Conservation (phyloP, 2,888 invertebrate species). For the Pegoplata infirma region DNA sequence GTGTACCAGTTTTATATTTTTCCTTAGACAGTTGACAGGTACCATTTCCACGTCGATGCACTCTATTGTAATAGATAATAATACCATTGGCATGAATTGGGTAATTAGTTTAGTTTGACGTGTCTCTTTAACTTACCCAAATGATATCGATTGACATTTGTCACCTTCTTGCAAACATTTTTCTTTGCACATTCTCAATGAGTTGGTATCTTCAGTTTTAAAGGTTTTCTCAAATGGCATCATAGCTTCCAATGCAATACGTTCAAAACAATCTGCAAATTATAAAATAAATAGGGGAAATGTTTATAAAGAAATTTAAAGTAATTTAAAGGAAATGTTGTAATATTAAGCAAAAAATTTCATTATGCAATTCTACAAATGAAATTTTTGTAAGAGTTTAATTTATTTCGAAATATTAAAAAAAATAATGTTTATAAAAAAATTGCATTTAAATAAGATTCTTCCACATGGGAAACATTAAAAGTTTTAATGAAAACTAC, state of each 20-base stretch:
- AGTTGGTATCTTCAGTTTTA: slow-evolving; percentile 81
- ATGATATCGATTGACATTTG: slow-evolving; percentile 82
- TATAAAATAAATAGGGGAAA: slow-evolving; percentile 22
- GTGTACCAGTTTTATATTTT: slow-evolving; percentile 78
- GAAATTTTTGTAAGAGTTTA: not conserved
- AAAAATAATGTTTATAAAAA: too few species aligned
- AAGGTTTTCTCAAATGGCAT: slow-evolving; percentile 81
- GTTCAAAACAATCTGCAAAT: slow-evolving; percentile 83
- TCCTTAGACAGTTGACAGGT: slow-evolving; percentile 81
- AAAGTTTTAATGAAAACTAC: too few species aligned
- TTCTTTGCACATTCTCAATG: slow-evolving; percentile 81
- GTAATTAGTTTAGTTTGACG: slow-evolving; percentile 52
- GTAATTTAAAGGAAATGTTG: slow-evolving; percentile 38
- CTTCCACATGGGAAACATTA: too few species aligned
- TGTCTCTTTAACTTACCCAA: slow-evolving; percentile 79
- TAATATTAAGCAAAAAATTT: slow-evolving; percentile 18
- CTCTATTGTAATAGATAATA: slow-evolving; percentile 76
- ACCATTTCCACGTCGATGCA: slow-evolving; percentile 82
- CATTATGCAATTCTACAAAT: slow-evolving; percentile 3
- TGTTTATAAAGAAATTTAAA: slow-evolving; percentile 24
- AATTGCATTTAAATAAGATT: too few species aligned
- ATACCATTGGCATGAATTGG: slow-evolving; percentile 50
- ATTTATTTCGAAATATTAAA: too few species aligned
- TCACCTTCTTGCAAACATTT: slow-evolving; percentile 82
- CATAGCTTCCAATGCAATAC: slow-evolving; percentile 82